These are phyloP conservation scores for Forbesichthys agassizii DNA, from an alignment of 2,113 vertebrate genomes.

Conservation along the genomic window DNA sequence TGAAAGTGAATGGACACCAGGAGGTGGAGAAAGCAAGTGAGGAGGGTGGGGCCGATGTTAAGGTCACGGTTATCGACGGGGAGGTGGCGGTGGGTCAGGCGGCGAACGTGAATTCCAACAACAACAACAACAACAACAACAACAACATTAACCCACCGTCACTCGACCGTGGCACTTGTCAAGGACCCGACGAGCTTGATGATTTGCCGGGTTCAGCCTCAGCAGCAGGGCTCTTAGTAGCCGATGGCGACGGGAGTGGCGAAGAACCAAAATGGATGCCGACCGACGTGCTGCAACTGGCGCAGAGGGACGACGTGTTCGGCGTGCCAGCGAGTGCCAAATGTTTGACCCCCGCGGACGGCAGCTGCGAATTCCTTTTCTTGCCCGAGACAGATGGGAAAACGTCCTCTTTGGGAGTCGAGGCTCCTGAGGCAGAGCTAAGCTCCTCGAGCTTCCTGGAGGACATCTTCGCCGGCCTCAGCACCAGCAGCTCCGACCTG, in stretches of 20 bases:
- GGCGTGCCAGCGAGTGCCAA: conserved; percentile 68
- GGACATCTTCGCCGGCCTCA: conserved; percentile 74
- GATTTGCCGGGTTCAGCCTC: not conserved
- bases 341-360: conserved; percentile 50
- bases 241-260: conserved; percentile 13
- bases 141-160: conserved; percentile 63
- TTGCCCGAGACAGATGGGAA: conserved; percentile 40
- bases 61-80: conserved; percentile 68
- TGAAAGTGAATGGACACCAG: conserved; percentile 48
- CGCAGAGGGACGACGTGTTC: conserved; percentile 55
- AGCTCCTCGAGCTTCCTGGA: conserved; percentile 70
- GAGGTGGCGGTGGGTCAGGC: conserved; percentile 20
- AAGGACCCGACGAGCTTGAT: conserved; percentile 18
- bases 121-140: conserved; percentile 90
- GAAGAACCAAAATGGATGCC: conserved; percentile 57
- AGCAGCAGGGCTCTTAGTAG: conserved; percentile 27
- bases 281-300: conserved; percentile 60
- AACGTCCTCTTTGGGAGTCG: conserved; percentile 10
- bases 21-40: conserved; percentile 46
- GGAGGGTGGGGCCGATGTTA: conserved; percentile 39
- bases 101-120: conserved; percentile 74
- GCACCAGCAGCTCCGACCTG: conserved; percentile 54
- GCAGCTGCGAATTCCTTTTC: conserved; percentile 31
- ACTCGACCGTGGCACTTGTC: conserved; percentile 31
- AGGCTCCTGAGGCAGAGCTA: conserved; percentile 36